Conservation (phyloP, 2,113 vertebrate genomes). For the Megalops atlanticus region DNA sequence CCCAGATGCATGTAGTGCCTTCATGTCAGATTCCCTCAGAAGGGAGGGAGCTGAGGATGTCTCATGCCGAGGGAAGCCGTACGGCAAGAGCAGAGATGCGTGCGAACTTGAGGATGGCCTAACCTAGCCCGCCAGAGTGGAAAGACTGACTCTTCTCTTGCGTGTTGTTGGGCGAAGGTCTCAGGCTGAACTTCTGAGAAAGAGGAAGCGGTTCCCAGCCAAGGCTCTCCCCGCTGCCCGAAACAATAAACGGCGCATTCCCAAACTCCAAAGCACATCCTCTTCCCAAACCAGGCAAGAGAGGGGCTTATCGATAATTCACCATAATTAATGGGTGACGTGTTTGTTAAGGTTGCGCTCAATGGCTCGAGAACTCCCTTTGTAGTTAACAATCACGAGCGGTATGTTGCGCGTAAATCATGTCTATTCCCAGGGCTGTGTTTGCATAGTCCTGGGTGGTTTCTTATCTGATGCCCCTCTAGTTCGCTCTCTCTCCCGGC, state of each 20-base stretch:
- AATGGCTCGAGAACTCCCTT: slow-evolving; percentile 36
- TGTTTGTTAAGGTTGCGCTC: slow-evolving; percentile 19
- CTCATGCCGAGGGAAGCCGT: too few species aligned
- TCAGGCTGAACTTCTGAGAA: not conserved
- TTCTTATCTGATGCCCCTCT: slow-evolving; percentile 35
- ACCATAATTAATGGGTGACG: slow-evolving; percentile 17
- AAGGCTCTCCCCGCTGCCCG: slow-evolving; percentile 4
- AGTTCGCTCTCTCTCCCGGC: not conserved
- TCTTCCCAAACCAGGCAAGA: slow-evolving; percentile 15
- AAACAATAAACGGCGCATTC: slow-evolving; percentile 36
- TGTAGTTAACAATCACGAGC: slow-evolving; percentile 33
- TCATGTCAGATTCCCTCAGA: too few species aligned
- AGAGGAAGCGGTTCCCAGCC: not conserved
- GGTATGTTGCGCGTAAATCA: not conserved
- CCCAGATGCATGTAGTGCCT: too few species aligned
- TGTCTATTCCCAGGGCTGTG: not conserved
- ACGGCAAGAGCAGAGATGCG: too few species aligned
- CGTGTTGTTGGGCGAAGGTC: not conserved
- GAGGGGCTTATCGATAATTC: slow-evolving; percentile 30
- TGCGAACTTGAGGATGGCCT: not conserved
- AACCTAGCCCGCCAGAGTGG: not conserved
- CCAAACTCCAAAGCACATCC: not conserved
- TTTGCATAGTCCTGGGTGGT: slow-evolving; percentile 16
- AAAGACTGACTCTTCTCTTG: not conserved
- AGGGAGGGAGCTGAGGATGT: too few species aligned